Conservation (phyloP, 2,113 vertebrate genomes). For the Oceanites oceanicus region DNA sequence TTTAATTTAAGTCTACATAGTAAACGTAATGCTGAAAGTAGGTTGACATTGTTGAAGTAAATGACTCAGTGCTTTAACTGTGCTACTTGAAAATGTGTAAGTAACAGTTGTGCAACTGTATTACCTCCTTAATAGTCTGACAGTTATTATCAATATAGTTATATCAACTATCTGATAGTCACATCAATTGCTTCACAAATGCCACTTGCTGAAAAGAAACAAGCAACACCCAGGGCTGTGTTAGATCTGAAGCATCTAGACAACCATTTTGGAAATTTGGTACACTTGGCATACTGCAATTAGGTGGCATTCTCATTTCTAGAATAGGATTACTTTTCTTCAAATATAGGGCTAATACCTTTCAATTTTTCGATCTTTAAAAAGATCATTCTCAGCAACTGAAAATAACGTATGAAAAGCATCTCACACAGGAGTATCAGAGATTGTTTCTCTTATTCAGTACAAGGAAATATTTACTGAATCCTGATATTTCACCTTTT, state of each 20-base stretch:
- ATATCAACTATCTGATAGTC: not conserved
- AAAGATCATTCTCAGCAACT: not conserved
- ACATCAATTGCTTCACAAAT: not conserved
- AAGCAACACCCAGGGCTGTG: not conserved
- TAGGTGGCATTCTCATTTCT: not conserved
- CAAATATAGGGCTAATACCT: not conserved
- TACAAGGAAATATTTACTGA: not conserved
- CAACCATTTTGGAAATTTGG: not conserved
- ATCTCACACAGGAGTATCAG: not conserved
- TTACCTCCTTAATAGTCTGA: not conserved
- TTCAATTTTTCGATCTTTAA: not conserved
- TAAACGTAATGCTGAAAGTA: not conserved
- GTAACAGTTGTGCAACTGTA: not conserved
- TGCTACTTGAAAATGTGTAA: not conserved
- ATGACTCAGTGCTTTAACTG: not conserved
- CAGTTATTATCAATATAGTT: not conserved
- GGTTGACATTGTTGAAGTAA: not conserved
- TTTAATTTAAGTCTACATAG: not conserved
- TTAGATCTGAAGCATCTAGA: not conserved
- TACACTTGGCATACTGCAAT: not conserved
- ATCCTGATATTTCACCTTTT: not conserved
- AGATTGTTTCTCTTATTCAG: not conserved
- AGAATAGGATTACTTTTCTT: not conserved
- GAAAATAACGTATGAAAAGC: not conserved
- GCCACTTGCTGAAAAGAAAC: not conserved